A percentile compares a stretch with the other conserved stretches of the same genome.
Conservation (phyloP, 2,888 invertebrate species). For the Drosophila greeni region DNA sequence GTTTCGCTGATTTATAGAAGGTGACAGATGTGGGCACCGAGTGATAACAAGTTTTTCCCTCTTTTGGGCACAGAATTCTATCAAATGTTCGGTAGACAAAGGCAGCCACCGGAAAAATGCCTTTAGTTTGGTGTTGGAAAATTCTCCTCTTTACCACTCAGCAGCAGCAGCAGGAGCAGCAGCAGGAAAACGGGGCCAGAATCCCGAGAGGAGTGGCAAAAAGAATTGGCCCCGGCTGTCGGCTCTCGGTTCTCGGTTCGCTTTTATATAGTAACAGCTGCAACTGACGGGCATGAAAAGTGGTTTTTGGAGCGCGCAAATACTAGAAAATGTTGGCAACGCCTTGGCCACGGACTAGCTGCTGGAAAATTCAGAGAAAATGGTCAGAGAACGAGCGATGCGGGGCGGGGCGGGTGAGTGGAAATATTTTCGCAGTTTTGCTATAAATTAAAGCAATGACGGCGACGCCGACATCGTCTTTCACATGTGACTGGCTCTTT, state of each 20-base stretch:
- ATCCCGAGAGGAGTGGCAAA: slow-evolving; percentile 12
- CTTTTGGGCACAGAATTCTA: slow-evolving; percentile 41
- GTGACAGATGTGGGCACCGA: slow-evolving; percentile 71
- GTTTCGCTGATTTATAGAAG: slow-evolving; percentile 69
- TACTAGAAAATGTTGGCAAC: slow-evolving; percentile 45
- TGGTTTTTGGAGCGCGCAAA: slow-evolving; percentile 64
- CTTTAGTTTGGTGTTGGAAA: slow-evolving; percentile 57
- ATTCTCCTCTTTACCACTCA: slow-evolving; percentile 48
- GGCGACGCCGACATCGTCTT: slow-evolving; percentile 45
- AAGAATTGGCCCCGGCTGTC: slow-evolving; percentile 47
- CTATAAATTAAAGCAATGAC: slow-evolving; percentile 63
- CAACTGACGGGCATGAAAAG: slow-evolving; percentile 74
- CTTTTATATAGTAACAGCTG: slow-evolving; percentile 62
- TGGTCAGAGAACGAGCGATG: neutral
- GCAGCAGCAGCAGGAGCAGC: slow-evolving; percentile 16
- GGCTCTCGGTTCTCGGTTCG: slow-evolving; percentile 32
- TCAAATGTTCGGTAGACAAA: slow-evolving; percentile 43
- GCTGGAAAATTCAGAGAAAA: slow-evolving; percentile 28
- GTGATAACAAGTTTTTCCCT: slow-evolving; percentile 67
- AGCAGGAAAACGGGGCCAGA: slow-evolving; percentile 6
- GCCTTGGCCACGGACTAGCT: slow-evolving; percentile 31
- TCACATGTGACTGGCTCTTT: slow-evolving; percentile 50
- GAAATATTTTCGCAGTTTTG: slow-evolving; percentile 56
- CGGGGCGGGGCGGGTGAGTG: slow-evolving; percentile 2
- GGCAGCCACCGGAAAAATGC: slow-evolving; percentile 53